Percentiles rank a stretch among this genome's conserved stretches.
These are phyloP conservation scores for Drosophila mojavensis DNA, from an alignment of 1,140 invertebrate species.

Conservation along the genomic window DNA sequence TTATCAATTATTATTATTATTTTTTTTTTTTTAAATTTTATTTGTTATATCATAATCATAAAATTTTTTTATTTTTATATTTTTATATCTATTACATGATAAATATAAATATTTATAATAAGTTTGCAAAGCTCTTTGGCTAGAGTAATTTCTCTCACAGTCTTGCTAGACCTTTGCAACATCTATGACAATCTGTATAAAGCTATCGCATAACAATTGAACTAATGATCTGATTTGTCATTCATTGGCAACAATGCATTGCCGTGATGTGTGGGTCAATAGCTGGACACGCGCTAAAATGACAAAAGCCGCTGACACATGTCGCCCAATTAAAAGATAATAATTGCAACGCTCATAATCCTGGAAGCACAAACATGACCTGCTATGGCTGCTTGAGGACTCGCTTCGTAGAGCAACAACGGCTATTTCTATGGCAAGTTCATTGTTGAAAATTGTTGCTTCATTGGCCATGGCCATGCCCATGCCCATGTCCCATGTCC, in stretches of 20 bases:
- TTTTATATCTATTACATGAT: too few species aligned
- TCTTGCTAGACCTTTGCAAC: too few species aligned
- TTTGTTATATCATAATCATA: too few species aligned
- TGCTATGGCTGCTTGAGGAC: slow-evolving; percentile 25
- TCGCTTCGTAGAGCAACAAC: slow-evolving; percentile 1
- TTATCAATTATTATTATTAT: too few species aligned
- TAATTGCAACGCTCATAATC: slow-evolving; percentile 38
- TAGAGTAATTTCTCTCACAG: too few species aligned
- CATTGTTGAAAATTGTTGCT: slow-evolving; percentile 50
- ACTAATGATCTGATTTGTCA: slow-evolving; percentile 22
- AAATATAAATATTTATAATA: too few species aligned
- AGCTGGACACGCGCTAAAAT: slow-evolving; percentile 29
- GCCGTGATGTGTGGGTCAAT: neutral
- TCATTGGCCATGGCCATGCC: slow-evolving; percentile 31
- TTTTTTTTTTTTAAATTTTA: too few species aligned
- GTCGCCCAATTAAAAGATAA: slow-evolving; percentile 66
- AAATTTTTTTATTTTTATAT: too few species aligned
- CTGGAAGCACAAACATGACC: slow-evolving; percentile 19
- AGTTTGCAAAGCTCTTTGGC: too few species aligned
- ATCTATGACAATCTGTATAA: too few species aligned
- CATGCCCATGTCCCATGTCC: neutral
- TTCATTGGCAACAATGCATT: neutral
- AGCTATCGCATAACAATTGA: slow-evolving; percentile 4
- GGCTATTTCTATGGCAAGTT: slow-evolving; percentile 17
- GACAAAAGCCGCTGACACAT: slow-evolving; percentile 59